Evolutionary conservation across 2,113 vertebrate species (phyloP).

Genomic region (Edolisoma coerulescens): DNA sequence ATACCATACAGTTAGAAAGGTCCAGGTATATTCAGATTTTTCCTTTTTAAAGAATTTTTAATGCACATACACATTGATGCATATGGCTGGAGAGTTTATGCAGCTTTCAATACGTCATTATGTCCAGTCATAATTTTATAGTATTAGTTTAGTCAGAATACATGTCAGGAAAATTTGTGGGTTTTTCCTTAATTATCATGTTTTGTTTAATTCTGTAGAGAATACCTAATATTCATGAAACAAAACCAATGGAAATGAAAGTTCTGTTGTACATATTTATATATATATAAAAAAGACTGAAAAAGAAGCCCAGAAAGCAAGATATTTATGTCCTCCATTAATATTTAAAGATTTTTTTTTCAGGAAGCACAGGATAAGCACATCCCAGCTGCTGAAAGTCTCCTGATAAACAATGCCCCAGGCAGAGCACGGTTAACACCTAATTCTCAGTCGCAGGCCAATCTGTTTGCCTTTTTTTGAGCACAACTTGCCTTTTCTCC

Average conservation of each 20-base stretch:
- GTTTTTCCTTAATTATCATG: not conserved
- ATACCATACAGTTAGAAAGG: not conserved
- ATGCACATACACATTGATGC: not conserved
- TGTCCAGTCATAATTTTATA: not conserved
- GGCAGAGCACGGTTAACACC: slow-evolving; percentile 33
- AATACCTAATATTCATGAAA: not conserved
- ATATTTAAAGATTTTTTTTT: slow-evolving; percentile 41
- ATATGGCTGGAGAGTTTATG: not conserved
- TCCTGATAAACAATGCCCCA: slow-evolving; percentile 24
- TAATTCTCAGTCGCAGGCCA: not conserved
- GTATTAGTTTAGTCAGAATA: not conserved
- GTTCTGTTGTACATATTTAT: not conserved
- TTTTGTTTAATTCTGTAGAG: not conserved
- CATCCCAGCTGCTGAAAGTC: slow-evolving; percentile 35
- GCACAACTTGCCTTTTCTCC: not conserved
- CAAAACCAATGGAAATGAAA: not conserved
- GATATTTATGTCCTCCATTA: slow-evolving; percentile 45
- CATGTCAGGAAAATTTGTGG: not conserved
- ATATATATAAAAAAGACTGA: not conserved
- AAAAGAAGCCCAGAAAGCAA: slow-evolving; percentile 5
- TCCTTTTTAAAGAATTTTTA: not conserved
- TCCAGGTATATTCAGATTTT: not conserved
- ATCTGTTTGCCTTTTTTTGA: slow-evolving; percentile 23
- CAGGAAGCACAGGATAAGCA: slow-evolving; percentile 14
- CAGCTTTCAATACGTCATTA: not conserved